Evolutionary conservation across 2,113 vertebrate species (phyloP).

Genomic region (Leptobrachium ailaonicum): DNA sequence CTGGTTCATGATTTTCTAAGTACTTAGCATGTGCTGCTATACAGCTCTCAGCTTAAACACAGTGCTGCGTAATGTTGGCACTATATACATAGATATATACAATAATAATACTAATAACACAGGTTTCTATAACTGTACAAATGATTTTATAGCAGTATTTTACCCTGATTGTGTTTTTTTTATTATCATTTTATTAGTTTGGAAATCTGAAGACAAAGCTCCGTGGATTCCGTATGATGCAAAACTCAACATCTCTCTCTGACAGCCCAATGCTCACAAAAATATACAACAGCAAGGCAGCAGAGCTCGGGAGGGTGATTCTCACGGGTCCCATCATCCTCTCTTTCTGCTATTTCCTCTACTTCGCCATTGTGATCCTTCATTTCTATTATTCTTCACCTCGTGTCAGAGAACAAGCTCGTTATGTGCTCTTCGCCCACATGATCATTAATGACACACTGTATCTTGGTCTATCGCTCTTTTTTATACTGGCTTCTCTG

Average conservation of each 20-base stretch:
- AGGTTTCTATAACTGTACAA: too few relatives aligned
- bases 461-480: slow-evolving; percentile 63
- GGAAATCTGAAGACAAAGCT: too few relatives aligned
- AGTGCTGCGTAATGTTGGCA: too few relatives aligned
- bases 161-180: too few relatives aligned
- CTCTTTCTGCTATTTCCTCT: slow-evolving; percentile 63
- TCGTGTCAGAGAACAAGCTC: slow-evolving; percentile 60
- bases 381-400: slow-evolving; percentile 65
- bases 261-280: background rate
- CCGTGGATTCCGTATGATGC: too few relatives aligned
- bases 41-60: too few relatives aligned
- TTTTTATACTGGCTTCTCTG: slow-evolving; percentile 52
- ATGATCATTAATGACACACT: slow-evolving; percentile 67
- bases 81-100: too few relatives aligned
- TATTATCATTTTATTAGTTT: too few relatives aligned
- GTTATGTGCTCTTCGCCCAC: slow-evolving; percentile 59
- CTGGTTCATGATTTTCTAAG: too few relatives aligned
- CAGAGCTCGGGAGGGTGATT: background rate
- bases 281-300: background rate
- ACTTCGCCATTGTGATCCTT: slow-evolving; percentile 63
- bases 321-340: slow-evolving; percentile 57
- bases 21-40: too few relatives aligned
- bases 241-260: background rate
- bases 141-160: too few relatives aligned
- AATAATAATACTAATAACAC: too few relatives aligned